Evolutionary conservation across 2,888 invertebrate genomes (phyloP).

Genomic region (Microplitis deprimator): DNA sequence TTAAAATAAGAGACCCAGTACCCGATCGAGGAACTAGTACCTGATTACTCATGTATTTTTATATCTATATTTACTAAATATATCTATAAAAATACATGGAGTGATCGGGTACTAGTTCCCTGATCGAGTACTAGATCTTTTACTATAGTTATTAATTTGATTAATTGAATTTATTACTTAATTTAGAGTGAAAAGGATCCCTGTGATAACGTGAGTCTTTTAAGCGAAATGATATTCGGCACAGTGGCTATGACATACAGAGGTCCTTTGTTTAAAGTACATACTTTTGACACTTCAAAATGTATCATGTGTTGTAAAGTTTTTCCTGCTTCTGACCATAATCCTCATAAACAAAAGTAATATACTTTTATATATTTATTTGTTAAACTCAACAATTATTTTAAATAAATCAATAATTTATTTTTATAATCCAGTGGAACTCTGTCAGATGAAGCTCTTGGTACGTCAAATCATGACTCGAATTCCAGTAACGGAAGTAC

Average conservation of each 20-base stretch:
- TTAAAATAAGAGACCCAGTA: too few relatives aligned
- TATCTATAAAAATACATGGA: too few relatives aligned
- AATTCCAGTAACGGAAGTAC: conserved; percentile 59
- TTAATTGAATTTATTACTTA: not conserved
- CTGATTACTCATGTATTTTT: too few relatives aligned
- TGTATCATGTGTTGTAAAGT: conserved; percentile 71
- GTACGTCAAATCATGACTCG: conserved; percentile 58
- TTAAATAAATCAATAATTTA: conserved; percentile 24
- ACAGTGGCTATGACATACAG: conserved; percentile 91
- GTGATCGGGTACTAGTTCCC: too few relatives aligned
- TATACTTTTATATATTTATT: conserved; percentile 1
- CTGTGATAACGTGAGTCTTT: conserved; percentile 77
- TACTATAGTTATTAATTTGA: not conserved
- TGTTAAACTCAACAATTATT: not conserved
- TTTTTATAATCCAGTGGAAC: conserved; percentile 55
- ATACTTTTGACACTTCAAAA: conserved; percentile 72
- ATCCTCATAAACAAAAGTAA: conserved; percentile 59
- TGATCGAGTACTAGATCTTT: too few relatives aligned
- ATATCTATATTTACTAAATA: too few relatives aligned
- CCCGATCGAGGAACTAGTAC: too few relatives aligned
- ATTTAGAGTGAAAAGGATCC: conserved; percentile 74
- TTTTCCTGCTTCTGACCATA: conserved; percentile 66
- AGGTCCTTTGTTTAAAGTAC: conserved; percentile 87
- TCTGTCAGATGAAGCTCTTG: conserved; percentile 61
- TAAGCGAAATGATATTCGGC: conserved; percentile 95